Base-by-base conservation (phyloP, 2,797 vertebrate genomes). In the Morus bassanus region DNA sequence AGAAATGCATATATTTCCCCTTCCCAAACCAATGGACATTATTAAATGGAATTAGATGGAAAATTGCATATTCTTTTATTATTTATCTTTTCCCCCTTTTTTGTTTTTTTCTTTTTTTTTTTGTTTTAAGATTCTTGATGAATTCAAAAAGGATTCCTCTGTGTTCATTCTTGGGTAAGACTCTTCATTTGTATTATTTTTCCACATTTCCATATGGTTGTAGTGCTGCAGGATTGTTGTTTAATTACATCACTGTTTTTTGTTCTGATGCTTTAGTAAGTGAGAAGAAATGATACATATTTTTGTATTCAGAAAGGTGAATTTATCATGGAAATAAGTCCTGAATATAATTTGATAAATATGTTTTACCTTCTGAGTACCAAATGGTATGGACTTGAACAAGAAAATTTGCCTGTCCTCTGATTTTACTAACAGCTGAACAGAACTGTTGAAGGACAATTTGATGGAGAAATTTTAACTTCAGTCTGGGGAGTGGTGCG, bases 101-200 rank as follows among this genome's bases (percentile, higher is more conserved):
- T 43, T 46, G 11, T 91, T 24, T 41, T 31, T 30, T 45, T 43
- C 51, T 43, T 28, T 27, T 45, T 43, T 64, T 75, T 13, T 51
- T 69, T 53, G 16, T 48, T 97, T 97, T 94, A 97, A 99, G 99
- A 98, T 99, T 95, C 98, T 99, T 18, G 99, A 99, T 27, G 99
- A 99, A 97, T 99, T 99, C 98, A 99, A 99, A 97, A 99, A 98
- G 89, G 99, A 99, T 95, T 98, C 98, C 0, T 99, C 99, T 68
- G 98, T 99, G 91, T 99, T 99, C 95, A 99, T 99, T 96, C 97
- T 99, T 97, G 99, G 99, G 99, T 99, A 96, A 99, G 98, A 98
- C 43, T 67, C 31, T 67, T 91, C 2, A 27, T 65, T 91, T 89
- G 7, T 56, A 21, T 48, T 81, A 54, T 45, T 88, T 53, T 63